phyloP scores from a whole-genome alignment of 2,888 invertebrate species.

The Meta bourneti region DNA sequence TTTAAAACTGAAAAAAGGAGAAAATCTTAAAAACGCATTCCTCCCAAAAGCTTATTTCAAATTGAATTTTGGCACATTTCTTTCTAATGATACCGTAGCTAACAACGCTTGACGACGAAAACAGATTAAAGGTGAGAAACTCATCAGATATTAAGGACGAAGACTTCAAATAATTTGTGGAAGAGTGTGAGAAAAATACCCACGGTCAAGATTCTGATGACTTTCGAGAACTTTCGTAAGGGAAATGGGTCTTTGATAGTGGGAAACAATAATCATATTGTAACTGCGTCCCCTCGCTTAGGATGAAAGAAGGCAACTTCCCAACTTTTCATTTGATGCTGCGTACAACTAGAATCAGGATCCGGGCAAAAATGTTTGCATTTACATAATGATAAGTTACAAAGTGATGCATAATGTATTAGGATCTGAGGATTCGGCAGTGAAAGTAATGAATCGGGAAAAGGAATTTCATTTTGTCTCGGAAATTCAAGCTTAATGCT shows the following conservation, averaged over 20 bases:
- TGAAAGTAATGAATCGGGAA: too few species aligned
- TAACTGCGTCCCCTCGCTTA: background rate
- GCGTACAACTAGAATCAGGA: too few species aligned
- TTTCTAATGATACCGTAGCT: background rate
- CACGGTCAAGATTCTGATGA: constrained; percentile 15
- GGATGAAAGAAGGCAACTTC: background rate
- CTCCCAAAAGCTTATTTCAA: too few species aligned
- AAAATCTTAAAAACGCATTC: too few species aligned
- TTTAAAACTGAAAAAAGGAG: too few species aligned
- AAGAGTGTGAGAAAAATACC: background rate
- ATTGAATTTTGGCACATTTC: background rate
- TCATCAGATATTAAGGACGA: background rate
- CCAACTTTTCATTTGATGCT: too few species aligned
- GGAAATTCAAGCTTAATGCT: too few species aligned
- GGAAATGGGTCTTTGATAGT: constrained; percentile 34
- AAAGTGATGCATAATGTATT: too few species aligned
- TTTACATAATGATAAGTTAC: too few species aligned
- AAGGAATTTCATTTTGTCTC: too few species aligned
- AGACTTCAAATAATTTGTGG: constrained; percentile 22
- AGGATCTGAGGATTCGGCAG: too few species aligned
- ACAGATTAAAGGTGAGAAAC: background rate
- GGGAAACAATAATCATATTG: constrained; percentile 37
- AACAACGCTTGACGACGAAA: constrained; percentile 20
- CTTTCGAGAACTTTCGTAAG: constrained; percentile 4
- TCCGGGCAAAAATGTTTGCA: too few species aligned